Conservation (phyloP, 23 tunicate species). For the Aplidium turbinatum region DNA sequence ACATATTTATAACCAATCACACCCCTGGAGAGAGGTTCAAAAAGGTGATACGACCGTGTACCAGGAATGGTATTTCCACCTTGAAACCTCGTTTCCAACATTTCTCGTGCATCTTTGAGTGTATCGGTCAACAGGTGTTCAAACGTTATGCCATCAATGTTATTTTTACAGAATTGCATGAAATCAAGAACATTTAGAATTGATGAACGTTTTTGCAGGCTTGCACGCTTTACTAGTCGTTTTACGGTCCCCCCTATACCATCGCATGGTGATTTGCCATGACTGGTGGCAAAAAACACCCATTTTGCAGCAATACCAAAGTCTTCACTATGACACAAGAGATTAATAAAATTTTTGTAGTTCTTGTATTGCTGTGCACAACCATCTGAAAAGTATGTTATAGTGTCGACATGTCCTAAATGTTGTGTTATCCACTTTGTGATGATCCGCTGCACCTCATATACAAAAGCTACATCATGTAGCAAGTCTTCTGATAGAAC, state of each 20-base stretch:
- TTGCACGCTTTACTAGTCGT: conserved; percentile 10
- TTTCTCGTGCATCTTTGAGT: background rate
- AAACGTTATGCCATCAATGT: conserved; percentile 2
- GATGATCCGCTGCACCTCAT: conserved; percentile 12
- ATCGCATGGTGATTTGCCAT: conserved; percentile 26
- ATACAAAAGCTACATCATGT: conserved; percentile 17
- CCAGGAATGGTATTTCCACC: conserved; percentile 11
- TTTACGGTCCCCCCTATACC: conserved; percentile 20
- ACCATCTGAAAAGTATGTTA: conserved; percentile 16
- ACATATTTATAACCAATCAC: conserved; percentile 6
- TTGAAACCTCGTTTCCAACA: background rate
- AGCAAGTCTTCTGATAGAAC: conserved; percentile 6
- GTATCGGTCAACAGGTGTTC: background rate
- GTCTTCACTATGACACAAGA: background rate
- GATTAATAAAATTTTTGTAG: conserved; percentile 29
- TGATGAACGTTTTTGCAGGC: conserved; percentile 9
- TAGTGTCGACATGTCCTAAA: no score
- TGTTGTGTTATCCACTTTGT: background rate
- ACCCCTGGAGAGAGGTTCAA: background rate
- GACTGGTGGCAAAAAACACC: conserved; percentile 15
- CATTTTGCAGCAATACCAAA: conserved; percentile 3
- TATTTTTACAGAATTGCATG: background rate
- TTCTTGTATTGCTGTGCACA: conserved; percentile 21
- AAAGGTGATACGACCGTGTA: conserved; percentile 8
- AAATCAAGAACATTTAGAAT: background rate